Base-by-base conservation (phyloP, 2,113 vertebrate species). In the Anguilla japonica region DNA sequence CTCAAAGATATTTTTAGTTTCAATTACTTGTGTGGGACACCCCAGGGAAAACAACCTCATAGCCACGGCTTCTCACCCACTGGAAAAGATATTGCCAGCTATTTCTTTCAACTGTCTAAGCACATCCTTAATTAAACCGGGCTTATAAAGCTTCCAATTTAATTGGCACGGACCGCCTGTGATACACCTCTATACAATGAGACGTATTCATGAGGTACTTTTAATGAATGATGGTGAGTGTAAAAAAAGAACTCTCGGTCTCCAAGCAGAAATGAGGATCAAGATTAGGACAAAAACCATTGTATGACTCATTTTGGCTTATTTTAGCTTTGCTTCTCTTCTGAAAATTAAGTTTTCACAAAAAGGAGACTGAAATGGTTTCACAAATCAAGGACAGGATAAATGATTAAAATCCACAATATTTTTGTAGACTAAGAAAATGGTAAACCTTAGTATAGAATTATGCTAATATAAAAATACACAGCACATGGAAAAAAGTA, bases 1-100 rank as follows among this genome's bases (percentile, higher is more conserved):
- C 71, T 75, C 40, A 4, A 41, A 80, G 79, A 41, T 80, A 80
- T 80, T 80, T 80, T 80, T 80, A 80, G 79, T 41, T 80, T 80
- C 79, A 80, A 80, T 80, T 80, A 80, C 79, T 80, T 41, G 79
- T 41, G 79, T 41, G 39, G 79, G 79, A 80, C 79, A 80, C 79
- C 41, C 79, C 16, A 39, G 79, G 79, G 79, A 80, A 39, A 16
- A 41, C 79, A 75, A 75, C 41, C 79, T 80, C 79, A 80, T 80
- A 18, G 41, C 34, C 20, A 15, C 18, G 14, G 79, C 39, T 80
- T 18, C 41, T 80, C 79, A 22, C 79, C 40, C 40, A 41, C 79
- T 80, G 13, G 79, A 80, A 20, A 80, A 80, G 11, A 41, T 41
- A 80, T 80, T 80, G 22, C 79, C 34, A 80, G 3, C 34, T 41